Evolutionary conservation across 2,113 vertebrate species (phyloP).

Genomic region (Eptesicus fuscus): DNA sequence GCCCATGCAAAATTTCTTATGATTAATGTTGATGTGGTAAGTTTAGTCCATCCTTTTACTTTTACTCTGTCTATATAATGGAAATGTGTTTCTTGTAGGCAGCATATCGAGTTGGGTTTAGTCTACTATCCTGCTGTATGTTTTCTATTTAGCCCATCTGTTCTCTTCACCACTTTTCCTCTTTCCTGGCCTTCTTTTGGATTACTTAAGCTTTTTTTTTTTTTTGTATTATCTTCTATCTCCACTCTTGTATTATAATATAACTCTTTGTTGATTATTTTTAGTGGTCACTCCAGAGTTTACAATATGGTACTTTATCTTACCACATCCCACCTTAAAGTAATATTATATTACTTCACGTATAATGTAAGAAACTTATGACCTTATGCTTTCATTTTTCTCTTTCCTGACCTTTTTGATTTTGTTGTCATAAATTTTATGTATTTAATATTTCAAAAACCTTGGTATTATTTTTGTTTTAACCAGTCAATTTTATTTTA

Average conservation of each 20-base stretch:
- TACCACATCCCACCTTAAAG: not conserved
- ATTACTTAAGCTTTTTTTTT: not conserved
- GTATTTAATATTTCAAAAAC: not conserved
- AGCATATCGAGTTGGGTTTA: not conserved
- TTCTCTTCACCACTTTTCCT: not conserved
- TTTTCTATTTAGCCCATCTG: not conserved
- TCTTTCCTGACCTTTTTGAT: not conserved
- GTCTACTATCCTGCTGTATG: not conserved
- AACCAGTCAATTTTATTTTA: not conserved
- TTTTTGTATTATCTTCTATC: not conserved
- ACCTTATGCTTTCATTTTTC: not conserved
- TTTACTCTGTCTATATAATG: not conserved
- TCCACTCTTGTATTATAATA: not conserved
- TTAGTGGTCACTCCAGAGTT: not conserved
- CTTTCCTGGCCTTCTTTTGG: not conserved
- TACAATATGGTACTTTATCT: not conserved
- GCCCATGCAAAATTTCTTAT: not conserved
- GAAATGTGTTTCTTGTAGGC: not conserved
- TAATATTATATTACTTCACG: not conserved
- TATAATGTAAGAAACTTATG: not conserved
- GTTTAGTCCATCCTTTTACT: not conserved
- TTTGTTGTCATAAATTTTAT: not conserved
- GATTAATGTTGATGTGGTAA: not conserved
- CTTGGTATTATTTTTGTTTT: not conserved
- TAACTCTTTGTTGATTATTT: not conserved